A percentile compares a stretch with the other conserved stretches of the same genome.
Conservation (phyloP, 2,113 vertebrate species). For the Megaceryle torquata region DNA sequence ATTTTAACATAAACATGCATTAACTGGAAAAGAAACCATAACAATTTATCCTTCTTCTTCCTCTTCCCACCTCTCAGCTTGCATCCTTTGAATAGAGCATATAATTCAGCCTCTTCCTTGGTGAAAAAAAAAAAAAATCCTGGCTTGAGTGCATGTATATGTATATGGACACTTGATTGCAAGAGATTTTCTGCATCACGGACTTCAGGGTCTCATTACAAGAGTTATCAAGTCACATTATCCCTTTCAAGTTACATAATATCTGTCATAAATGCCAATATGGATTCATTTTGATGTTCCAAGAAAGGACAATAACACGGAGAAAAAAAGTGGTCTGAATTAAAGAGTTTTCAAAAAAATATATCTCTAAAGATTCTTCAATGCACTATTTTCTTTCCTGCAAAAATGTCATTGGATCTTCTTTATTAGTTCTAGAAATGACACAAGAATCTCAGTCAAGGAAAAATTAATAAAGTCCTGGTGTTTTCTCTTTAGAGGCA, state of each 20-base stretch:
- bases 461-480: neutral
- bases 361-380: neutral
- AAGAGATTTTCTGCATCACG: neutral
- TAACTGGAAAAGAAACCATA: neutral
- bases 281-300: neutral
- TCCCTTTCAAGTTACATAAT: neutral
- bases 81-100: neutral
- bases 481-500: neutral
- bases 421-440: neutral
- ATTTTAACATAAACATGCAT: neutral
- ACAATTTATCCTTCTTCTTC: neutral
- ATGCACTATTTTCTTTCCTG: neutral
- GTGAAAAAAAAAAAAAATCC: neutral
- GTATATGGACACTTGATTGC: neutral
- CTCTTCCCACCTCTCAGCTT: neutral
- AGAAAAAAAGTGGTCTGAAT: neutral
- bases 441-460: neutral
- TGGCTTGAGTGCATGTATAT: neutral
- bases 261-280: neutral
- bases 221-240: rapidly evolving
- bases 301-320: neutral
- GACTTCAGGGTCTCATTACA: neutral
- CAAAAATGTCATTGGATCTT: neutral
- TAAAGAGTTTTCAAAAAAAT: neutral
- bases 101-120: neutral